Evolutionary conservation across 2,797 vertebrate species (phyloP), one percentile per base, ranked within the genome.

Genomic region (Chelmon rostratus): DNA sequence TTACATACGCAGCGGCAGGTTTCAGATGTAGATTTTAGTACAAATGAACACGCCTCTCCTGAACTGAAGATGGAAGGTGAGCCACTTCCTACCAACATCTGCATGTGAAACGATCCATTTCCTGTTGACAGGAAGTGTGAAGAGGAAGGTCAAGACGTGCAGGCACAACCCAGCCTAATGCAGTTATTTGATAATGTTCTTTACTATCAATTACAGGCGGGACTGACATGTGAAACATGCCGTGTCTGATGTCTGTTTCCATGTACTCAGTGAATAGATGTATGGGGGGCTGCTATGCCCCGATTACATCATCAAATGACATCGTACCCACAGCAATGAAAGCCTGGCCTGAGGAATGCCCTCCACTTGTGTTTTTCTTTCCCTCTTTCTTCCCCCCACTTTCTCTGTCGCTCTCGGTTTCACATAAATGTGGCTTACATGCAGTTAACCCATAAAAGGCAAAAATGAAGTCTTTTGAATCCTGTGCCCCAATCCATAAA

Each of bases 361-460:
- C 85, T 87, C 80, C 70, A 44, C 84, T 87, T 61, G 67, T 89
- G 84, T 85, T 90, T 86, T 42, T 85, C 66, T 86, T 73, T 52
- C 75, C 64, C 8, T 52, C 15, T 75, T n/a, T 68, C 67, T 42
- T n/a, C n/a, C 58, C 72, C 67, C 46, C 50, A 56, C 62, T 58
- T 37, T 57, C 57, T 46, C 38, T 64, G 2, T 52, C 44, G 58
- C 52, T 79, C 64, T 68, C 59, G 71, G 58, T 83, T 85, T 76
- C 82, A 81, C 86, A 89, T 85, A 86, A 84, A 85, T 87, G 79
- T 76, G 46, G 80, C 59, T 79, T 90, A 76, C 72, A 91, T 89
- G 82, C 87, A 94, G 86, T 91, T 89, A 93, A 93, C 77, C 88
- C 88, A 91, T 90, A 91, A 93, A 93, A 92, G 83, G 80, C 72